These are phyloP conservation scores for Misgurnus anguillicaudatus DNA, from an alignment of 2,113 vertebrate genomes.

Conservation along the genomic window DNA sequence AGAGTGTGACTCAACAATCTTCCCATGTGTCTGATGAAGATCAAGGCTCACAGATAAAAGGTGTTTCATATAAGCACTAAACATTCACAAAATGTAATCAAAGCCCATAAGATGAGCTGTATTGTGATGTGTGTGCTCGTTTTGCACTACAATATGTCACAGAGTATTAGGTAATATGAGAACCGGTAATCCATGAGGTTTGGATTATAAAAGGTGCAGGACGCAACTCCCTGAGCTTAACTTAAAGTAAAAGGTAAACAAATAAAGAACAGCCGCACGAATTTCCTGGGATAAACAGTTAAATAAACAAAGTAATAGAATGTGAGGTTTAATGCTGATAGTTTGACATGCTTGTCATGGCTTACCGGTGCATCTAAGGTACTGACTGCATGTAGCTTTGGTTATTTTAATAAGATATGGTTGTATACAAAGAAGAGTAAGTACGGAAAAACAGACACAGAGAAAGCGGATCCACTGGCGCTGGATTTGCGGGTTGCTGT, in stretches of 20 bases:
- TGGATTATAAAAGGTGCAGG: background rate
- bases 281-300: background rate
- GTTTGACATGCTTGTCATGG: constrained; percentile 18
- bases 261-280: background rate
- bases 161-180: constrained; percentile 21
- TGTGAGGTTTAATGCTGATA: constrained; percentile 1
- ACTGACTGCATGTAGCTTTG: constrained; percentile 13
- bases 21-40: too few species aligned
- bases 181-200: background rate
- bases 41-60: too few species aligned
- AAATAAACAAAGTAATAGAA: background rate
- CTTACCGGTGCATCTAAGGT: constrained; percentile 10
- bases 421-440: background rate
- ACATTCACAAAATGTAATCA: constrained; percentile 3
- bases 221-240: too few species aligned
- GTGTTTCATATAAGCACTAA: constrained; percentile 9
- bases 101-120: constrained; percentile 10
- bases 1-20: too few species aligned
- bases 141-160: background rate
- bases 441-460: constrained; percentile 38
- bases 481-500: constrained; percentile 17
- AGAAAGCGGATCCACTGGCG: constrained; percentile 51
- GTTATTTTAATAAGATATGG: constrained; percentile 12
- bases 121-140: constrained; percentile 18
- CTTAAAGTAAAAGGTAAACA: background rate